A percentile compares a stretch with the other conserved stretches of the same genome.
These are phyloP conservation scores for Channa maculata DNA, from an alignment of 2,113 vertebrate genomes.

Conservation along the genomic window DNA sequence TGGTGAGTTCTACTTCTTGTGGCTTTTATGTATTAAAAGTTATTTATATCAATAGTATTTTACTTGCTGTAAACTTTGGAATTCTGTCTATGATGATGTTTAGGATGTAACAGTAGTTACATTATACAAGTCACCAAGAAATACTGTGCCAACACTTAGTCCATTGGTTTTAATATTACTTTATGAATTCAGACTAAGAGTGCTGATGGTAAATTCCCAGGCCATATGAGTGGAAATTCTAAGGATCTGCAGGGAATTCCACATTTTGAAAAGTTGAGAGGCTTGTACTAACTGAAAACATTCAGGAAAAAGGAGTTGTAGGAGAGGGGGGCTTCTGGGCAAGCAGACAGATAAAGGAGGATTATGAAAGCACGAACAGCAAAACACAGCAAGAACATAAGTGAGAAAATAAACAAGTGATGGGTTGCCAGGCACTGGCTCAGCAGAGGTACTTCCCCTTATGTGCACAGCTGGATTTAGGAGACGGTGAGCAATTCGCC, in stretches of 20 bases:
- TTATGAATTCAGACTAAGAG: neutral
- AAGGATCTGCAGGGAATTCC: slow-evolving; percentile 52
- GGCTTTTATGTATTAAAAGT: neutral
- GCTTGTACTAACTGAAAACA: slow-evolving; percentile 69
- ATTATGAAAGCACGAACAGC: slow-evolving; percentile 58
- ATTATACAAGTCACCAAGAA: slow-evolving; percentile 1
- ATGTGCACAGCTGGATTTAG: slow-evolving; percentile 80
- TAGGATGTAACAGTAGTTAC: neutral
- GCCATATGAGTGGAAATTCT: slow-evolving; percentile 9
- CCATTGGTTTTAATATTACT: too few relatives aligned
- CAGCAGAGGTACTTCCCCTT: slow-evolving; percentile 79
- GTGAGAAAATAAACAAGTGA: slow-evolving; percentile 74
- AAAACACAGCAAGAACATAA: slow-evolving; percentile 53
- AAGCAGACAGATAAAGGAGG: slow-evolving; percentile 32
- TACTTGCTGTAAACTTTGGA: neutral
- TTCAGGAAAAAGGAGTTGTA: slow-evolving; percentile 46
- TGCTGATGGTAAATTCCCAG: slow-evolving; percentile 5
- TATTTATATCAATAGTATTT: neutral
- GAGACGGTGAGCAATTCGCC: slow-evolving; percentile 81
- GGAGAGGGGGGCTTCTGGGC: slow-evolving; percentile 22
- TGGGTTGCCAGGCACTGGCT: slow-evolving; percentile 74
- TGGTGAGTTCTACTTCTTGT: neutral
- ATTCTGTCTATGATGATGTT: neutral
- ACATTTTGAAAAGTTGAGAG: slow-evolving; percentile 27
- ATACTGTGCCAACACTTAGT: neutral